Base-by-base conservation (phyloP, 1,140 invertebrate genomes). In the Macrobrachium nipponense region DNA sequence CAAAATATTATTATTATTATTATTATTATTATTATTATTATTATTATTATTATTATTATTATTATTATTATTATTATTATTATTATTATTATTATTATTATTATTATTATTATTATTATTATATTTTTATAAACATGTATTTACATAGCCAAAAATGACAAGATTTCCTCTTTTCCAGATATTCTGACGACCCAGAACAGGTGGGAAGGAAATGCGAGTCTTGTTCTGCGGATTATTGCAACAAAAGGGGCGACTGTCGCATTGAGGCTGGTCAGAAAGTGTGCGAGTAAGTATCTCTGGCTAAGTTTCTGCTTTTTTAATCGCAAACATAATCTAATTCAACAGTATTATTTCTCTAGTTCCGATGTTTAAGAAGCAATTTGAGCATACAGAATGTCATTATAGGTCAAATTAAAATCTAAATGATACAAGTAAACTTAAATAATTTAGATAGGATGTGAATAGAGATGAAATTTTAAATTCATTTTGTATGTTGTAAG, bases 161-260 rank as follows among this genome's bases (percentile, higher is more conserved):
- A 10, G 44, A 3, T 77, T 77, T 15, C 15, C 12, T 17, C 59
- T 20, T 43, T 76, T 66, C 10, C 92, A 94, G 94, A 17, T 94
- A 94, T 91, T 92, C 93, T 59, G 94, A 94, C 76, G 93, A 94
- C 87, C 91, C 92, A 2, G 92, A 93, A 68, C 92, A 94, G 70
- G 92, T 94, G 14, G 96, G 96, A 0, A 92, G 96, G 62, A 91
- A 93, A 12, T 97, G 96, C 90, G 93, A 95, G 58, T 93, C 95
- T 0, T 98, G 97, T 91, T 91, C 90, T 44, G 93, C 95, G 10
- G 93, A 94, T 5, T 94, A 96, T 89, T 98, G 97, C 91, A 97
- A 95, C 89, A 90, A 90, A n/a, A 92, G 96, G 43, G 97, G 97
- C 8, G 94, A 94, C 18, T 98, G 97, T 90, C 94, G 93, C 58